These are phyloP conservation scores for Lissocephala sabroskyi DNA, from an alignment of 2,888 invertebrate species.

Conservation along the genomic window DNA sequence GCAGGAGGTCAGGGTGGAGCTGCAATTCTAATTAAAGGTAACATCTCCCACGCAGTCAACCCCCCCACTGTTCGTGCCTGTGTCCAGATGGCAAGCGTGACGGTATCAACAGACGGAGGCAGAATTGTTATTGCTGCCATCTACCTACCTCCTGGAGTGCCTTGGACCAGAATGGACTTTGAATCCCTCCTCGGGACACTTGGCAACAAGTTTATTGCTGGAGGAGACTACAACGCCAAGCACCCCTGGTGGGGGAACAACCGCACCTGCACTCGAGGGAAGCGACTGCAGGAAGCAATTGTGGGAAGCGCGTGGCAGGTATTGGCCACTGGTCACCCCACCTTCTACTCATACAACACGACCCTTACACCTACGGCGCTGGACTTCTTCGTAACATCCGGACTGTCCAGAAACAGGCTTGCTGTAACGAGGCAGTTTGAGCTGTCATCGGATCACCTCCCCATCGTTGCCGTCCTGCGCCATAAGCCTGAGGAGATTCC, in stretches of 20 bases:
- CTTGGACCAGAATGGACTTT: not conserved
- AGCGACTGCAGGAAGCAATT: not conserved
- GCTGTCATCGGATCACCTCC: not conserved
- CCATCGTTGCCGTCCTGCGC: slow-evolving; percentile 1
- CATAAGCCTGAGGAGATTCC: not conserved
- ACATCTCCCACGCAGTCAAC: too few relatives aligned
- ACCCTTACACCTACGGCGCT: slow-evolving; percentile 6
- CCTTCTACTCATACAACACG: slow-evolving; percentile 7
- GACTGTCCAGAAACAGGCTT: not conserved
- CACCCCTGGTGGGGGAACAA: slow-evolving; percentile 5
- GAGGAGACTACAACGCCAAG: not conserved
- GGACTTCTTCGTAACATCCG: slow-evolving; percentile 4
- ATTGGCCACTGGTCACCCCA: not conserved
- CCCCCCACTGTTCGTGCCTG: too few relatives aligned
- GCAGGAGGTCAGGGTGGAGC: too few relatives aligned
- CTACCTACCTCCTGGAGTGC: not conserved
- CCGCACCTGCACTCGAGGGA: slow-evolving; percentile 1
- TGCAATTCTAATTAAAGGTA: too few relatives aligned
- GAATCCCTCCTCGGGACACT: not conserved
- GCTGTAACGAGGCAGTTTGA: not conserved
- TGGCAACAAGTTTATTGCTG: not conserved
- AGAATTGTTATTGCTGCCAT: too few relatives aligned
- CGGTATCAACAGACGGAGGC: not conserved
- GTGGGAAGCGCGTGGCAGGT: not conserved
- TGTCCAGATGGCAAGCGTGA: not conserved